Percentiles rank a stretch among this genome's conserved stretches.
These are phyloP conservation scores for Scotopteryx bipunctaria DNA, from an alignment of 2,888 invertebrate genomes.

Conservation along the genomic window DNA sequence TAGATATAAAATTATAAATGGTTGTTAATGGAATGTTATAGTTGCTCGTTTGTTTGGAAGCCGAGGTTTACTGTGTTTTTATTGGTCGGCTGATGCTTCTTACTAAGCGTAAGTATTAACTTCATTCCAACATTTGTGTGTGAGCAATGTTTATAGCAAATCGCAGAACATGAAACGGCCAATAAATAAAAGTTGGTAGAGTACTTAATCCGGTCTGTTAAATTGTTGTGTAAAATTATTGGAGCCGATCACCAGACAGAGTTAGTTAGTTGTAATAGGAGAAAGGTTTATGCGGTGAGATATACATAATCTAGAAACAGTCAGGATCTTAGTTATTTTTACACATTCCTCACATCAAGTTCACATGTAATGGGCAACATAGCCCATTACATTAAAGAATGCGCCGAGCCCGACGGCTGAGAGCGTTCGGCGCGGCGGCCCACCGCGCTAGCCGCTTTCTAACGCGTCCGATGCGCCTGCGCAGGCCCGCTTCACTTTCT, in stretches of 20 bases:
- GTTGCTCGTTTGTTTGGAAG: slow-evolving; percentile 29
- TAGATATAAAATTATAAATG: slow-evolving; percentile 48
- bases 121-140: slow-evolving; percentile 15
- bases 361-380: slow-evolving; percentile 41
- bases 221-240: too few relatives aligned
- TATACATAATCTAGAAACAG: slow-evolving; percentile 11
- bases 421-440: slow-evolving; percentile 61
- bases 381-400: slow-evolving; percentile 74
- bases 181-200: background rate
- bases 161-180: background rate
- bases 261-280: too few relatives aligned
- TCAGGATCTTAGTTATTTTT: slow-evolving; percentile 23
- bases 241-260: too few relatives aligned
- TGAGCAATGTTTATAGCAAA: background rate
- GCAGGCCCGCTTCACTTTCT: slow-evolving; percentile 78
- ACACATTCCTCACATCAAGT: slow-evolving; percentile 36
- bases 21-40: slow-evolving; percentile 42
- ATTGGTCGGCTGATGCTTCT: slow-evolving; percentile 39
- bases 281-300: background rate
- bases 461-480: slow-evolving; percentile 72
- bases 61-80: slow-evolving; percentile 44
- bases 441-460: slow-evolving; percentile 73
- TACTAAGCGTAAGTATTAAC: slow-evolving; percentile 27
- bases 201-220: background rate
- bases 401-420: slow-evolving; percentile 61